A percentile compares a stretch with the other conserved stretches of the same genome.
These are phyloP conservation scores for Incurvaria masculella DNA, from an alignment of 2,888 invertebrate genomes.

Conservation along the genomic window DNA sequence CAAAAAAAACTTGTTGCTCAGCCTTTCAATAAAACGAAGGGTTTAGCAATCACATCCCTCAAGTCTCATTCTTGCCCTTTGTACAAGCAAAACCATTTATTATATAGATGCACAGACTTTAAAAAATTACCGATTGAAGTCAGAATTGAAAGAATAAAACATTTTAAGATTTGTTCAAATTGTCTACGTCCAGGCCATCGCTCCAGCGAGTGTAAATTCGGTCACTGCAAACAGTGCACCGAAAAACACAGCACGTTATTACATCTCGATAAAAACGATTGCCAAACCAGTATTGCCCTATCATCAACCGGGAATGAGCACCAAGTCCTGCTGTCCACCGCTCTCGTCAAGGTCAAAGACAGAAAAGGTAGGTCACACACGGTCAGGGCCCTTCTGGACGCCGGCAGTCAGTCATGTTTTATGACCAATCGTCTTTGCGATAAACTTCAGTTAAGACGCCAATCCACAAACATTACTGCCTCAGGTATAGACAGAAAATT, in stretches of 20 bases:
- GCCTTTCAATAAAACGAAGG: background rate
- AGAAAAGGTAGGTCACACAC: slow-evolving; percentile 3
- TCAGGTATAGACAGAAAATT: background rate
- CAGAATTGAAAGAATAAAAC: slow-evolving; percentile 2
- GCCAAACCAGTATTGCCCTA: background rate
- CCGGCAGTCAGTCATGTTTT: slow-evolving; percentile 9
- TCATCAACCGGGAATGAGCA: background rate
- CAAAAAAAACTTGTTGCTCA: background rate
- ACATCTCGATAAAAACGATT: background rate
- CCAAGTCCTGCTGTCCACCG: slow-evolving; percentile 13
- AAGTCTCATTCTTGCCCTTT: slow-evolving; percentile 4
- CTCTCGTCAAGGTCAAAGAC: slow-evolving; percentile 6
- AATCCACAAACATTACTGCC: background rate
- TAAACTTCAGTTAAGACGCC: background rate
- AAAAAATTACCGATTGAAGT: slow-evolving; percentile 4
- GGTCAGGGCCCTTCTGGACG: slow-evolving; percentile 5
- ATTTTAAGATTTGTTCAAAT: slow-evolving; percentile 7
- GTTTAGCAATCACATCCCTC: background rate
- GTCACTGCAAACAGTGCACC: background rate
- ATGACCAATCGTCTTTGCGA: slow-evolving; percentile 1
- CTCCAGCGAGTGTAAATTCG: background rate
- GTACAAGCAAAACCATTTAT: slow-evolving; percentile 6
- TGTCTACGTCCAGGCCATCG: slow-evolving; percentile 9
- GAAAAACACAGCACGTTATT: slow-evolving; percentile 1
- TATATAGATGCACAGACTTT: slow-evolving; percentile 7